Conservation (phyloP, 2,888 invertebrate genomes). For the Oeneis ivallda region DNA sequence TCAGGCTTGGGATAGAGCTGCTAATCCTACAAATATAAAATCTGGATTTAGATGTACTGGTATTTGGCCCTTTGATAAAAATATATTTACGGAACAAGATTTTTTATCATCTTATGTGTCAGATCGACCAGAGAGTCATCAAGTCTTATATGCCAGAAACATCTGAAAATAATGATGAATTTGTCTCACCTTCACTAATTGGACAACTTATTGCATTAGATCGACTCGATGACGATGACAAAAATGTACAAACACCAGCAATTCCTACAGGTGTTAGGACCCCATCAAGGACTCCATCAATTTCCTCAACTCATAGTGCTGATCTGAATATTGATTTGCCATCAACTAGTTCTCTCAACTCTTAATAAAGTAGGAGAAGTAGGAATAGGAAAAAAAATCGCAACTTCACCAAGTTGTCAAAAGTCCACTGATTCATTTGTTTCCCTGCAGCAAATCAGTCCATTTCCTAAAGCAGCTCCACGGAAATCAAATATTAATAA, state of each 20-base stretch:
- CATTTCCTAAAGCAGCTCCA: background rate
- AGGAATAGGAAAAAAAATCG: background rate
- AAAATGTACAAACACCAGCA: background rate
- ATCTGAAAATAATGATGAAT: background rate
- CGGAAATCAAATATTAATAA: background rate
- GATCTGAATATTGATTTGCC: background rate
- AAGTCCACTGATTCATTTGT: background rate
- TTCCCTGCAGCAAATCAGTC: background rate
- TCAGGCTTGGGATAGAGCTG: background rate
- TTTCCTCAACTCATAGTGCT: background rate
- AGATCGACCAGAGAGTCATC: background rate
- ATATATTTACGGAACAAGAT: background rate
- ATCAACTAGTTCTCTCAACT: background rate
- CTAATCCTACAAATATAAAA: background rate
- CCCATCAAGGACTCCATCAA: background rate
- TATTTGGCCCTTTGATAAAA: constrained; percentile 1
- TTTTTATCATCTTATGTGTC: background rate
- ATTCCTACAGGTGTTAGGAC: background rate
- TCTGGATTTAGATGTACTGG: background rate
- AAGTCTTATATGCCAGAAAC: background rate
- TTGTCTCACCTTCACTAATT: background rate
- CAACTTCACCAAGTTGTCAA: background rate
- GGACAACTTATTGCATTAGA: background rate
- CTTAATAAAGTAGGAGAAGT: background rate
- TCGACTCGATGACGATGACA: background rate